phyloP scores from a whole-genome alignment of 2,113 vertebrate genomes.

The Brachirus orientalis region DNA sequence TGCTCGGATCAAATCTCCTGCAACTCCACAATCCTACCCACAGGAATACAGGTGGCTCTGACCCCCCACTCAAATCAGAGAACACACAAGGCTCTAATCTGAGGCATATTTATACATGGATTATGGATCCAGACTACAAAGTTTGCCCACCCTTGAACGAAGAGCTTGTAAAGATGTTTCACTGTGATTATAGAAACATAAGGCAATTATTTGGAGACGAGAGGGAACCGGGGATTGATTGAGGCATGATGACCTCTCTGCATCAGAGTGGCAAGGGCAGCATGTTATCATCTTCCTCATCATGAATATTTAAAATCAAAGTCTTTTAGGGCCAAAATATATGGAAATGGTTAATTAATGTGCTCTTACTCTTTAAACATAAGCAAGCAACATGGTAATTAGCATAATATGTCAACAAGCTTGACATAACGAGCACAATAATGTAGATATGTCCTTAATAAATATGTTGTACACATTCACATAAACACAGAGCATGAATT shows the following conservation, averaged over 20 bases:
- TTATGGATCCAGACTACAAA: conserved; percentile 75
- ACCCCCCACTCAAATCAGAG: conserved; percentile 80
- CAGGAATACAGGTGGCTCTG: conserved; percentile 85
- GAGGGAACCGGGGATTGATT: conserved; percentile 42
- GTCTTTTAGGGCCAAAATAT: conserved; percentile 11
- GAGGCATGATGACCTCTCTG: conserved; percentile 38
- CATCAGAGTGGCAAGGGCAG: conserved; percentile 29
- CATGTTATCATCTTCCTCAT: conserved; percentile 36
- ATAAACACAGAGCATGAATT: background rate
- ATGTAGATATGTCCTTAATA: background rate
- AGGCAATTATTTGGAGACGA: conserved; percentile 65
- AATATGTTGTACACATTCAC: conserved; percentile 3
- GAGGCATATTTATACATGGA: conserved; percentile 77
- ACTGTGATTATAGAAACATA: conserved; percentile 74
- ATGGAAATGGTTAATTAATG: conserved; percentile 3
- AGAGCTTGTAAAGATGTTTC: conserved; percentile 74
- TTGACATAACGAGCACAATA: conserved; percentile 8
- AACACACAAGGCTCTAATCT: conserved; percentile 63
- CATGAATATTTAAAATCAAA: conserved; percentile 29
- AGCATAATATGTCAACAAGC: conserved; percentile 1
- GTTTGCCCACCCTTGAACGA: conserved; percentile 48
- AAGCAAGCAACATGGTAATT: background rate
- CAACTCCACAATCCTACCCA: conserved; percentile 79
- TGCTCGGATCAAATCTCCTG: conserved; percentile 78
- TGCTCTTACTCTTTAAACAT: background rate